These are phyloP conservation scores for Dryoscopus gambensis DNA, from an alignment of 2,113 vertebrate species.

Conservation along the genomic window DNA sequence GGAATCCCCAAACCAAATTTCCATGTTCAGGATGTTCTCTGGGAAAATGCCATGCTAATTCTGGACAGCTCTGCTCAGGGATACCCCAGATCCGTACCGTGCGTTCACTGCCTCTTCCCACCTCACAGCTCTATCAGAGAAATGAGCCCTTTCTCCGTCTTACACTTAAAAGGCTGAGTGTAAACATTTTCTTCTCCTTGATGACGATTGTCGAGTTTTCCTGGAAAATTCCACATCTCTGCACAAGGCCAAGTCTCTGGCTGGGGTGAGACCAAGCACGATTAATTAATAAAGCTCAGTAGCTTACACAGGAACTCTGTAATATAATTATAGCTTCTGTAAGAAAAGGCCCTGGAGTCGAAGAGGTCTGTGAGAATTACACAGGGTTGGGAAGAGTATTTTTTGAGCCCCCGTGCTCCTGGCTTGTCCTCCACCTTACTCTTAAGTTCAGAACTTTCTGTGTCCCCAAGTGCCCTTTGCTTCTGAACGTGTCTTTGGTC, in stretches of 20 bases:
- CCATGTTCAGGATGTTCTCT: background rate
- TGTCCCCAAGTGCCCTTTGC: background rate
- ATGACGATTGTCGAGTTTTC: slow-evolving; percentile 83
- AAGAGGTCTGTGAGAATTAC: slow-evolving; percentile 71
- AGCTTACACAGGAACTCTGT: slow-evolving; percentile 69
- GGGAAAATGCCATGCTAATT: background rate
- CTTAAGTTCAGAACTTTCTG: background rate
- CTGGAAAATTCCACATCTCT: slow-evolving; percentile 90
- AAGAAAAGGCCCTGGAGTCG: slow-evolving; percentile 80
- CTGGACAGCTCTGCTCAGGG: background rate
- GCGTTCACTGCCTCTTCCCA: background rate
- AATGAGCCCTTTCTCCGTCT: background rate
- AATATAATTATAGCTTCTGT: slow-evolving; percentile 81
- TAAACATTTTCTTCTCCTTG: slow-evolving; percentile 30
- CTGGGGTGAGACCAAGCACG: slow-evolving; percentile 46
- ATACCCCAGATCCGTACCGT: accelerated
- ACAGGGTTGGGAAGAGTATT: slow-evolving; percentile 69
- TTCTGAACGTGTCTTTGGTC: background rate
- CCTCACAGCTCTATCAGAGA: background rate
- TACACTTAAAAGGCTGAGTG: background rate
- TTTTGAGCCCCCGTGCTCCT: background rate
- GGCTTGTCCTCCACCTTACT: background rate
- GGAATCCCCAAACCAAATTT: background rate
- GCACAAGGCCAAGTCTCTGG: slow-evolving; percentile 46
- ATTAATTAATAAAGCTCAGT: slow-evolving; percentile 76